phyloP scores from a whole-genome alignment of 2,888 invertebrate genomes.

The Lissocephala sabroskyi region DNA sequence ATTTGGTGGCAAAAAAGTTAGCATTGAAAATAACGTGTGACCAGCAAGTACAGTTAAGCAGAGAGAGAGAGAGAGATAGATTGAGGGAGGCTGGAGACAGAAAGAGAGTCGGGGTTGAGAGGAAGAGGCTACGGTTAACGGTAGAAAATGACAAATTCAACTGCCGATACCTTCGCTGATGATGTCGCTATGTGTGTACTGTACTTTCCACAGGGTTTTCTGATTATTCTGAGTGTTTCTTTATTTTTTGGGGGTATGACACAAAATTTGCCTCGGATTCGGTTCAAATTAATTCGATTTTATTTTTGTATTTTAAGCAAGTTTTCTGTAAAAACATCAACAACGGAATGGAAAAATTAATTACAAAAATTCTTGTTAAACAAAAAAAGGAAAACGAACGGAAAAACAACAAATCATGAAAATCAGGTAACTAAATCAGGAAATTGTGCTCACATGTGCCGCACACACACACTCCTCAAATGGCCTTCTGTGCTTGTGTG shows the following conservation, averaged over 20 bases:
- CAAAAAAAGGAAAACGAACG: not conserved
- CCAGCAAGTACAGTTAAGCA: constrained; percentile 3
- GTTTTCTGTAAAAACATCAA: constrained; percentile 69
- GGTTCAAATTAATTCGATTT: no score
- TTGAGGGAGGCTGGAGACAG: constrained; percentile 30
- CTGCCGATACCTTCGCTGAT: constrained; percentile 48
- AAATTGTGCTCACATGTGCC: not conserved
- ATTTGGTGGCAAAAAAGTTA: not conserved
- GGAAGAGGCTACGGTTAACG: not conserved
- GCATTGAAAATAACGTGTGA: not conserved
- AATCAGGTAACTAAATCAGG: constrained; percentile 11
- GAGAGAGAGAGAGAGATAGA: constrained; percentile 20
- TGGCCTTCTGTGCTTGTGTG: not conserved
- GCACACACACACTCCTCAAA: no score
- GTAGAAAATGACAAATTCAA: not conserved
- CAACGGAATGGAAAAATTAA: constrained; percentile 13
- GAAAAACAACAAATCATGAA: constrained; percentile 25
- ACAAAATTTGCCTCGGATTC: no score
- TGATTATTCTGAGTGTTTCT: constrained; percentile 15
- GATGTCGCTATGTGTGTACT: constrained; percentile 40
- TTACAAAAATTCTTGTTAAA: constrained; percentile 7
- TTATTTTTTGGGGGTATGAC: constrained; percentile 10
- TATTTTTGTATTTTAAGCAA: constrained; percentile 56
- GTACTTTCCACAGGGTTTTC: constrained; percentile 15
- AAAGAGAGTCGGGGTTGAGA: constrained; percentile 10